Evolutionary conservation across 2,797 vertebrate genomes (phyloP).

Genomic region (Siniperca undulata): DNA sequence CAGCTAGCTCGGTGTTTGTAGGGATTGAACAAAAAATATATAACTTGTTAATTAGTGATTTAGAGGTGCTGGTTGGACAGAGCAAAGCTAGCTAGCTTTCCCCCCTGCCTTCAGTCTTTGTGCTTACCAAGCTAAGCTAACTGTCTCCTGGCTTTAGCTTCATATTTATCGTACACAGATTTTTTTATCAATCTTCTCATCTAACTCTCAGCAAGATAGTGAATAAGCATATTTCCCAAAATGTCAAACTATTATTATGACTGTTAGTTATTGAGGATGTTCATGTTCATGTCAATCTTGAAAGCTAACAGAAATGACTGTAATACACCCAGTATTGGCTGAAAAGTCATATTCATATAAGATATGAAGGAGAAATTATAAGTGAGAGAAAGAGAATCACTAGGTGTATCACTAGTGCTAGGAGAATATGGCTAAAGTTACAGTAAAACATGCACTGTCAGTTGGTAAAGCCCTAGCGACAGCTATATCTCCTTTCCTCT

Average conservation of each 20-base stretch:
- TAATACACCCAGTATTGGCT: background rate
- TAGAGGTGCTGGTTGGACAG: background rate
- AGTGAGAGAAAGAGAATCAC: background rate
- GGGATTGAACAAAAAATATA: background rate
- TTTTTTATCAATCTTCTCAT: background rate
- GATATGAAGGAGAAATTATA: background rate
- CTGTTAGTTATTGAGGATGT: background rate
- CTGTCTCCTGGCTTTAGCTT: background rate
- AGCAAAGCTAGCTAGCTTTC: no score
- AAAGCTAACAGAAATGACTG: background rate
- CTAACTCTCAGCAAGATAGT: background rate
- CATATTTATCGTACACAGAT: background rate
- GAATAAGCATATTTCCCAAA: background rate
- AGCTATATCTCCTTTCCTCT: background rate
- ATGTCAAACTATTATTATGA: background rate
- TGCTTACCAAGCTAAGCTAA: background rate
- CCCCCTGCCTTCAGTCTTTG: background rate
- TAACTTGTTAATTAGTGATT: background rate
- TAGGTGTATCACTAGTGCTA: no score
- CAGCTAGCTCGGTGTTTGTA: background rate
- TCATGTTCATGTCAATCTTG: background rate
- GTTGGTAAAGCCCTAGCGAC: background rate
- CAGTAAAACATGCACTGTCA: background rate
- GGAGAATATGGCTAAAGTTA: background rate
- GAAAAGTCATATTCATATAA: background rate